A percentile compares a stretch with the other conserved stretches of the same genome.
These are phyloP conservation scores for Ophioderma brevispina DNA, from an alignment of 35 echinoderm and acorn worm genomes.

Conservation along the genomic window DNA sequence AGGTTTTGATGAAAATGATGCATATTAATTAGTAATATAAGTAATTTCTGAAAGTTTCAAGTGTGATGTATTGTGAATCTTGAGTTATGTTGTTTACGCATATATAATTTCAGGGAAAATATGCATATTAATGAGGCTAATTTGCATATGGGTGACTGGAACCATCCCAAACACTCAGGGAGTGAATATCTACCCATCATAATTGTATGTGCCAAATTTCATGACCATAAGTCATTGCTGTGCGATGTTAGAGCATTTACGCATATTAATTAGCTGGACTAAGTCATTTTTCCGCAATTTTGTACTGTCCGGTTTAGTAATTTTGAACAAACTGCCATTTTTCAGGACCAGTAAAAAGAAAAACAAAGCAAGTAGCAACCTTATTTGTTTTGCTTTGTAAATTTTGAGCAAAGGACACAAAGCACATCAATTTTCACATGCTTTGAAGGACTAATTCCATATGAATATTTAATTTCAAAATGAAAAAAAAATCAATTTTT, in stretches of 20 bases:
- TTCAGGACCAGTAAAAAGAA: neutral
- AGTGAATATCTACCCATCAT: constrained; percentile 5
- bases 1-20: too few relatives aligned
- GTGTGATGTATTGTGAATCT: too few relatives aligned
- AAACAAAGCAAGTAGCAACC: neutral
- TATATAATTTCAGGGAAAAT: neutral
- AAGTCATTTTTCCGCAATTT: constrained; percentile 15
- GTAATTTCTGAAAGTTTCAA: neutral
- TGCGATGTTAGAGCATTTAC: constrained; percentile 1
- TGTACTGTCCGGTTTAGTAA: neutral
- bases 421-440: neutral
- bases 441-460: neutral
- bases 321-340: neutral
- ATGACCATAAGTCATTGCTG: neutral
- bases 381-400: neutral
- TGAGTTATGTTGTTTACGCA: neutral
- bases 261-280: constrained; percentile 51
- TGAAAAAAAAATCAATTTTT: neutral
- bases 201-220: constrained; percentile 6
- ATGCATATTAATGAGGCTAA: neutral
- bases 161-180: neutral
- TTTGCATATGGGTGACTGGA: neutral
- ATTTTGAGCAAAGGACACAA: neutral
- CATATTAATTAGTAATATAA: neutral
- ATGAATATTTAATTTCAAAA: neutral